Base-by-base conservation (phyloP, 2,797 vertebrate species). In the Heliangelus exortis region DNA sequence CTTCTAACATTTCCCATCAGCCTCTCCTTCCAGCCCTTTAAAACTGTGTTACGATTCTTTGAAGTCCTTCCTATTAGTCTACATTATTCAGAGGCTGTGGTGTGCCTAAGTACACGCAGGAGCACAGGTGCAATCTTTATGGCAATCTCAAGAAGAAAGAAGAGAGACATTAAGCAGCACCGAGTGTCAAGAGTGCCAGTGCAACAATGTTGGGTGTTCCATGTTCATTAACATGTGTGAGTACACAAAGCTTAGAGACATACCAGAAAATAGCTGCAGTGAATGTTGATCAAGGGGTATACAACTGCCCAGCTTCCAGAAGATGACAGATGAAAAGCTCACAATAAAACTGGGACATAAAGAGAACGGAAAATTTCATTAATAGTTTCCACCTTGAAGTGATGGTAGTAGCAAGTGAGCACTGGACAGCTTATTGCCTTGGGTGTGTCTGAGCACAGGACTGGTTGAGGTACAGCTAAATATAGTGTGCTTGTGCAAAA, bases 31-130 rank as follows among this genome's bases (percentile, higher is more conserved):
- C 87, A 95, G 90, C 66, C 84, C 39, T 95, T 93, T 85, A 58
- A 89, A 95, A 75, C 45, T 26, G 47, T 71, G 90, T 77, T 94
- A 69, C 55, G 85, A 36, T 85, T 91, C 94, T 96, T 96, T 96
- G 94, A 96, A 94, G 95, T 96, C 95, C 95, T 85, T 91, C 85
- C 87, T 92, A 77, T 85, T 89, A 81, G 81, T 92, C 78, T 41
- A 84, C 84, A 95, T 95, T 95, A 96, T 96, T 96, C 94, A 96
- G 93, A 85, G 75, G 84, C 90, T 95, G 95, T 89, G 96, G 94
- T 94, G 95, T 95, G 90, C 73, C 10, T 72, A 72, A 95, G 72
- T 62, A 91, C 84, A 74, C 65, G 87, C 82, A 90, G 81, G 86
- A 95, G 92, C 65, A 65, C 94, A 96, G 95, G 93, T 95, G 90